Percentiles rank a stretch among this genome's conserved stretches.
Conservation (phyloP, 1,140 invertebrate genomes). For the Propsilocerus akamusi region DNA sequence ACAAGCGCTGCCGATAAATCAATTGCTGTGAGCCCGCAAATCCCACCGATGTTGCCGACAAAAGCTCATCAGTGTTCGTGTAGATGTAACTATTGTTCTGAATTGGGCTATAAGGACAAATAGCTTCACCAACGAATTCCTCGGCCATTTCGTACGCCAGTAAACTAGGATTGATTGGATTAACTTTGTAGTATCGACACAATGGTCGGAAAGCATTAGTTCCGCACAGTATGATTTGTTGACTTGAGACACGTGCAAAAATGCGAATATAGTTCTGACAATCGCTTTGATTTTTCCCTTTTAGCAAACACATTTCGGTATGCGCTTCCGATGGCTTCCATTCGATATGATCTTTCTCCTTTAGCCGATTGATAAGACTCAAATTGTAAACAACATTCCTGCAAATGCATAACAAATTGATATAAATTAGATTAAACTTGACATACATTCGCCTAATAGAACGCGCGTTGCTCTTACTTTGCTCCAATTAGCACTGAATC, state of each 20-base stretch:
- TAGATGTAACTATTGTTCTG: conserved; percentile 85
- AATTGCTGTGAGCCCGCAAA: conserved; percentile 82
- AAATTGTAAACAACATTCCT: conserved; percentile 68
- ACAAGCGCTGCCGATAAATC: conserved; percentile 71
- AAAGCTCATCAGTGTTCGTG: conserved; percentile 46
- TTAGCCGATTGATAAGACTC: conserved; percentile 42
- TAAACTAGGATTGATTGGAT: background rate
- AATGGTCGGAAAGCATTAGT: conserved; percentile 92
- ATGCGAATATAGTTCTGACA: conserved; percentile 96
- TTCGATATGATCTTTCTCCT: conserved; percentile 46
- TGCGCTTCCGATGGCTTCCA: conserved; percentile 71
- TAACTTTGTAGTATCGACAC: conserved; percentile 37
- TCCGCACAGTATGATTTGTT: conserved; percentile 75
- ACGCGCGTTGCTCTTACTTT: conserved; percentile 6
- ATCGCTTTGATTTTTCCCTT: conserved; percentile 72
- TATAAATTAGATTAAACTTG: conserved; percentile 10
- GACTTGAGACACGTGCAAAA: conserved; percentile 41
- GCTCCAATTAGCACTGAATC: conserved; percentile 27
- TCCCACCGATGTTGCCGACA: conserved; percentile 88
- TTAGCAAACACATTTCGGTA: conserved; percentile 65
- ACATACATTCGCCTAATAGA: conserved; percentile 5
- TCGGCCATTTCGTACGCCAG: conserved; percentile 22
- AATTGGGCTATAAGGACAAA: conserved; percentile 81
- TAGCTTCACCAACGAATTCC: conserved; percentile 64
- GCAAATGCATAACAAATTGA: background rate